Evolutionary conservation across 2,797 vertebrate species (phyloP).

Genomic region (Lagothrix lagotricha): DNA sequence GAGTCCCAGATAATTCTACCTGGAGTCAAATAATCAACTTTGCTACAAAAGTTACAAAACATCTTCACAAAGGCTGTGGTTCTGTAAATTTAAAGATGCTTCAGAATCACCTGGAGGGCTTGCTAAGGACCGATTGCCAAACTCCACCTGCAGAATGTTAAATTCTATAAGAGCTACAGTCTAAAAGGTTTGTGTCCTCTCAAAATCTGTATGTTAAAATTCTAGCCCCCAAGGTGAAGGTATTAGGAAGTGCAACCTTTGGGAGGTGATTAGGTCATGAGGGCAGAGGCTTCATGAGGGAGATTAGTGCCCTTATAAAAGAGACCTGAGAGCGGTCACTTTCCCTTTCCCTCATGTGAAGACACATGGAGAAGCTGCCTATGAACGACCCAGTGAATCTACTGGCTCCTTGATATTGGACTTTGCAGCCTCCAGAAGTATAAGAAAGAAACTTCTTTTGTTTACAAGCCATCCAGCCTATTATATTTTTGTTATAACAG

Average conservation of each 20-base stretch:
- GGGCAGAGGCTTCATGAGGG: not conserved
- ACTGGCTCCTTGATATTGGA: not conserved
- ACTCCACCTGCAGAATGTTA: not conserved
- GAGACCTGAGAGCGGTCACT: not conserved
- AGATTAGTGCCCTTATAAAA: not conserved
- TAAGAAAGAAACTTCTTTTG: not conserved
- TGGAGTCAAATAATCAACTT: not conserved
- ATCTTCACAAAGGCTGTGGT: not conserved
- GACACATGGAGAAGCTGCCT: not conserved
- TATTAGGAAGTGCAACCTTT: not conserved
- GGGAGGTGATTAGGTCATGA: not conserved
- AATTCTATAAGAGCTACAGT: not conserved
- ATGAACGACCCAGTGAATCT: not conserved
- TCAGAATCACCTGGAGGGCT: not conserved
- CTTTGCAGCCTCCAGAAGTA: fast-evolving
- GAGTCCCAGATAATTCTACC: not conserved
- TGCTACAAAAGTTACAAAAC: not conserved
- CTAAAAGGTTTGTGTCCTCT: too few relatives aligned
- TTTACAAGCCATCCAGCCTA: not conserved
- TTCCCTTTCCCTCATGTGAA: not conserved
- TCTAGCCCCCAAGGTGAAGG: not conserved
- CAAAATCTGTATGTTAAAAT: not conserved
- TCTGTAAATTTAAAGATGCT: not conserved
- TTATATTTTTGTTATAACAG: not conserved
- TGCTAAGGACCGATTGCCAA: not conserved